phyloP scores from a whole-genome alignment of 2,888 invertebrate species.

The Tribolium freemani region DNA sequence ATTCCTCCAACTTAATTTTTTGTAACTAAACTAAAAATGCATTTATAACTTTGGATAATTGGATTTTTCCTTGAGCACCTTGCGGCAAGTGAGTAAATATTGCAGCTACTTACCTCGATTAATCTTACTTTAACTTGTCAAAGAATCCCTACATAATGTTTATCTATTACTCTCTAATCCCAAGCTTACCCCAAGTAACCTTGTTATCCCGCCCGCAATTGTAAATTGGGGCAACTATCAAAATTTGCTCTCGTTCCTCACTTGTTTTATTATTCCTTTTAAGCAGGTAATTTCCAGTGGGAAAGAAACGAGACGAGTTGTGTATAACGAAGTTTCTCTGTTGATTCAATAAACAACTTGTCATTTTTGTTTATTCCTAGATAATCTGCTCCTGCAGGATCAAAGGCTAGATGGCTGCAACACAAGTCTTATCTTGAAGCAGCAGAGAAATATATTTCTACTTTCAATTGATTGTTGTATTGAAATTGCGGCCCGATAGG shows the following conservation, averaged over 20 bases:
- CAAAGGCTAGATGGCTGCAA: background rate
- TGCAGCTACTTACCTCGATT: background rate
- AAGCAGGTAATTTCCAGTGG: too few relatives aligned
- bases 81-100: background rate
- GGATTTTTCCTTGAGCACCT: background rate
- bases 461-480: constrained; percentile 27
- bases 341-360: too few relatives aligned
- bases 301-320: too few relatives aligned
- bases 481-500: constrained; percentile 20
- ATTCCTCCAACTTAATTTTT: too few relatives aligned
- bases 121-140: background rate
- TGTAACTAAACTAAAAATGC: too few relatives aligned
- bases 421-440: constrained; percentile 7
- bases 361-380: background rate
- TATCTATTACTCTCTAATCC: constrained; percentile 2
- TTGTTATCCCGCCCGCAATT: background rate
- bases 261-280: background rate
- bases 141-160: constrained; percentile 3
- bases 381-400: constrained; percentile 2
- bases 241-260: background rate
- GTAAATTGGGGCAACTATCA: background rate
- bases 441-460: constrained; percentile 10
- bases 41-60: background rate
- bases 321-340: too few relatives aligned
- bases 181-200: background rate